Base-by-base conservation (phyloP, 2,797 vertebrate genomes). In the Acipenser transmontanus region DNA sequence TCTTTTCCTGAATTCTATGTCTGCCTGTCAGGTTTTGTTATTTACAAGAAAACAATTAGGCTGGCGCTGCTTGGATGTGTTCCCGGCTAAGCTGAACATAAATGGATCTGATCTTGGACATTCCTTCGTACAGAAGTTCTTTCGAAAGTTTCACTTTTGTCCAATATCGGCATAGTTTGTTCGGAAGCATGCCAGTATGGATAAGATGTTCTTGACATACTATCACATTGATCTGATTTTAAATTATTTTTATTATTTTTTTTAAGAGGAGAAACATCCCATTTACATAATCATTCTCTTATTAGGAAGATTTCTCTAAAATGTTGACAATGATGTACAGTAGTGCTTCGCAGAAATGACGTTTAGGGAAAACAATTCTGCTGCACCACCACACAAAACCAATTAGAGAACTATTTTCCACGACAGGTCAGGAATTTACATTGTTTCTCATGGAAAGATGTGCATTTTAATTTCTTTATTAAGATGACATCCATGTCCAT, bases 371-470 rank as follows among this genome's bases (percentile, higher is more conserved):
- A 90, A 85, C 51, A 80, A 86, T 85, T 87, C 89, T 79, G 76
- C 87, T 83, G 87, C 88, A 91, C 90, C 93, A 95, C 93, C 94
- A 93, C 92, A 89, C 92, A 92, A 90, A 91, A 93, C 87, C 94
- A 96, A 96, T 95, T 96, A 98, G 88, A 93, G 87, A 92, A 92
- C 91, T 90, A 92, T 93, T 93, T 93, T 92, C 87, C 77, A 71
- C 71, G 91, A 95, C 94, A 93, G 93, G 92, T 95, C 92, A 83
- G 69, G 81, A 89, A 34, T 34, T 34, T 34, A 34, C 34, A 34
- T 34, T 81, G 83, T 89, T 91, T 84, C 80, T 82, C 84, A 83
- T 87, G 79, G 87, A 92, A 82, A 82, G 87, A 89, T 84, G 80
- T 86, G 87, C 74, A 73, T 89, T 91, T 90, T 88, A 89, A 90